phyloP scores from a whole-genome alignment of 2,888 invertebrate species.

The Ophion obscuratus region DNA sequence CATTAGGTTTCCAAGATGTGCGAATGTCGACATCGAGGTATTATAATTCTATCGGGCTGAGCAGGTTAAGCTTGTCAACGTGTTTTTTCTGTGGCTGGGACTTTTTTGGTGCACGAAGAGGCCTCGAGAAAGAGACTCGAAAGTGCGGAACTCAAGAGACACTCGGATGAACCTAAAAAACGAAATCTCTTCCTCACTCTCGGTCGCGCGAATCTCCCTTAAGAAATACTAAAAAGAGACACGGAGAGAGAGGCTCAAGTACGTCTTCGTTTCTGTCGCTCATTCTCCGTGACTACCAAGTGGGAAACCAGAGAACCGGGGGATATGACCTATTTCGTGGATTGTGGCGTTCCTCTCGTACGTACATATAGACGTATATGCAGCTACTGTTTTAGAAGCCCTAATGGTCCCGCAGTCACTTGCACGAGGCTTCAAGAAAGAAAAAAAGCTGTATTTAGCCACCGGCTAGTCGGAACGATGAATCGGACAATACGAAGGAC shows the following conservation, averaged over 20 bases:
- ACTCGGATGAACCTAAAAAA: conserved; percentile 62
- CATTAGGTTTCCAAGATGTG: background rate
- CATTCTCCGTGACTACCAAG: conserved; percentile 21
- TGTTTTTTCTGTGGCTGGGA: conserved; percentile 15
- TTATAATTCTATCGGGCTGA: conserved; percentile 26
- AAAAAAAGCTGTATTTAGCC: conserved; percentile 43
- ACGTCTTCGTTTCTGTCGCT: conserved; percentile 25
- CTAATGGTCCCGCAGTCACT: conserved; percentile 50
- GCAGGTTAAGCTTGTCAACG: conserved; percentile 11
- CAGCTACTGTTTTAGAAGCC: conserved; percentile 6
- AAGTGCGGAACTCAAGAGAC: conserved; percentile 59
- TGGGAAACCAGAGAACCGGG: conserved; percentile 40
- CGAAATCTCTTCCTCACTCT: conserved; percentile 60
- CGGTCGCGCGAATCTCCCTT: conserved; percentile 52
- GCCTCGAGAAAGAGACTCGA: conserved; percentile 38
- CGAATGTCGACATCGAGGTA: background rate
- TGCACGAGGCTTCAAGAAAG: conserved; percentile 14
- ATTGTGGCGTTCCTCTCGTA: conserved; percentile 55
- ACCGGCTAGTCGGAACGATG: conserved; percentile 39
- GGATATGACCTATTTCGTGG: conserved; percentile 76
- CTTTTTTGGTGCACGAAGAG: conserved; percentile 50
- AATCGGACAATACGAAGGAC: conserved; percentile 48
- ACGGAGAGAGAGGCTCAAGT: conserved; percentile 9
- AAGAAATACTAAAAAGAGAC: background rate
- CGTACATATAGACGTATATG: conserved; percentile 1